Evolutionary conservation across 2,113 vertebrate genomes (phyloP).

Genomic region (Nycticorax nycticorax): DNA sequence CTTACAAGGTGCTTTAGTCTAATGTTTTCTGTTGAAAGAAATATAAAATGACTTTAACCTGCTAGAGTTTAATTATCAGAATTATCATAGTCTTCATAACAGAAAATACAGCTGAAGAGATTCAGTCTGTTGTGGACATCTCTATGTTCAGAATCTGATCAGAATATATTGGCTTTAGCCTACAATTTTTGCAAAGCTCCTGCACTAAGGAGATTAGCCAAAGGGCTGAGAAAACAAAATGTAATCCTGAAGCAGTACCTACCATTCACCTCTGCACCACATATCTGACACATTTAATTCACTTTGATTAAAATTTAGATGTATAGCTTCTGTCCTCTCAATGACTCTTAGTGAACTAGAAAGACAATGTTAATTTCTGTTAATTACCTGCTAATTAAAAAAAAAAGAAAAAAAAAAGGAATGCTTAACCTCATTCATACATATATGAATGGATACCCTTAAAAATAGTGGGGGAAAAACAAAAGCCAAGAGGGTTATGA

Average conservation of each 20-base stretch:
- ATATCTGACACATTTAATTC: not conserved
- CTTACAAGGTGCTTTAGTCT: slow-evolving; percentile 90
- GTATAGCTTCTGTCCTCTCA: not conserved
- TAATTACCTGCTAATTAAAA: not conserved
- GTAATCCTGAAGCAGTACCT: not conserved
- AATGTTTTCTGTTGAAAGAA: slow-evolving; percentile 86
- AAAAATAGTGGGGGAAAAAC: not conserved
- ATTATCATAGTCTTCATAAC: not conserved
- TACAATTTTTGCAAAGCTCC: not conserved
- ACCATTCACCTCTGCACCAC: not conserved
- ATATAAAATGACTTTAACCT: not conserved
- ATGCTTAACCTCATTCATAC: not conserved
- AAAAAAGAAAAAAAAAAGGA: not conserved
- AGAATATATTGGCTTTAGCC: not conserved
- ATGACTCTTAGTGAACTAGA: not conserved
- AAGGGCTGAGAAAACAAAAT: not conserved
- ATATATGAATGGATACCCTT: not conserved
- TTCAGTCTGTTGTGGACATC: not conserved
- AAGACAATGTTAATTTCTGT: not conserved
- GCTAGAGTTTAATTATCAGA: not conserved
- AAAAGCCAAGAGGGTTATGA: not conserved
- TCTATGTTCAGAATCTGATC: not conserved
- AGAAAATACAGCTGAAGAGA: not conserved
- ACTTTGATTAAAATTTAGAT: not conserved
- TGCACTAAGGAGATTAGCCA: not conserved